Conservation (phyloP, 2,888 invertebrate species). For the Muscina levida region DNA sequence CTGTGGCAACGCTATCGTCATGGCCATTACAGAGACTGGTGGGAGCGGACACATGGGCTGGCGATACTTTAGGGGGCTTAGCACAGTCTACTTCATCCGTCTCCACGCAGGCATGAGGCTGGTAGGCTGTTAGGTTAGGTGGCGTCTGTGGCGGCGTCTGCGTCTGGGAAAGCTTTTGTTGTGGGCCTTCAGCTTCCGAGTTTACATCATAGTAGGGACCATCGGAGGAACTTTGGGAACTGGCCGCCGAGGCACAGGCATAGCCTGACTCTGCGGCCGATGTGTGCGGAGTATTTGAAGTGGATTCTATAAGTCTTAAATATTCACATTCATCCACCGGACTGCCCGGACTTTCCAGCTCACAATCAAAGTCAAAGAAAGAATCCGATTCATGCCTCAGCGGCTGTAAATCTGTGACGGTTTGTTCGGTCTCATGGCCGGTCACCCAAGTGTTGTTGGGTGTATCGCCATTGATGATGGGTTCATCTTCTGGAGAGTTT, state of each 20-base stretch:
- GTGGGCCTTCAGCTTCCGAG: constrained; percentile 68
- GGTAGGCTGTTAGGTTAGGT: constrained; percentile 18
- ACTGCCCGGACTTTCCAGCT: constrained; percentile 86
- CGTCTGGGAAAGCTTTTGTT: constrained; percentile 21
- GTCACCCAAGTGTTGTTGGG: constrained; percentile 78
- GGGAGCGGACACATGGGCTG: neutral
- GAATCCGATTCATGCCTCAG: constrained; percentile 81
- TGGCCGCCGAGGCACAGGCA: constrained; percentile 81
- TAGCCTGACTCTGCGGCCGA: constrained; percentile 81
- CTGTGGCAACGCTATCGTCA: neutral
- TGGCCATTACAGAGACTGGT: constrained; percentile 47
- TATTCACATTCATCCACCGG: constrained; percentile 85
- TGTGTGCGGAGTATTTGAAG: constrained; percentile 81
- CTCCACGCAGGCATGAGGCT: constrained; percentile 34
- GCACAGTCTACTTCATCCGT: constrained; percentile 47
- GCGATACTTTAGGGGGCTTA: neutral
- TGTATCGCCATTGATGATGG: constrained; percentile 75
- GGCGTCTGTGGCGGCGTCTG: constrained; percentile 59
- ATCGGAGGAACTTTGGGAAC: constrained; percentile 81
- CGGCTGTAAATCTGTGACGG: constrained; percentile 81
- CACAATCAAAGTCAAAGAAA: constrained; percentile 84
- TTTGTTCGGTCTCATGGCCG: constrained; percentile 74
- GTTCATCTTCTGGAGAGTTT: constrained; percentile 75
- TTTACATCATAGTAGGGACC: constrained; percentile 81
- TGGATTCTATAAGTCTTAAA: constrained; percentile 80